A percentile compares a stretch with the other conserved stretches of the same genome.
Evolutionary conservation across 23 tunicate genomes (phyloP).

Genomic region (Ascidia mentula): DNA sequence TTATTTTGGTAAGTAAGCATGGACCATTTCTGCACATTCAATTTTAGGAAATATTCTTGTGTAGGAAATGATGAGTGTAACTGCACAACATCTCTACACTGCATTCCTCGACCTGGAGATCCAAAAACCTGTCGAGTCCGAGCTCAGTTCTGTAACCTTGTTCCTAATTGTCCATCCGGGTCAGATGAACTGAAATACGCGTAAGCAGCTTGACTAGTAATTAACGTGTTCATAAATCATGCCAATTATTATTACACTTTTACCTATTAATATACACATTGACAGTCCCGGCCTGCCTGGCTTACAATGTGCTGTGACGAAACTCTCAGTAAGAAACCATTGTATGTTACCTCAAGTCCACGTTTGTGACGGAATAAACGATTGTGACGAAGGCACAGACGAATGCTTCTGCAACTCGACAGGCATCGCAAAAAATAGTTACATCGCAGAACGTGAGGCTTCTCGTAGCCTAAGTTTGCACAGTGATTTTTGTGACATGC

Average conservation of each 20-base stretch:
- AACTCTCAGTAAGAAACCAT: slow-evolving; percentile 16
- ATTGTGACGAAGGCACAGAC: slow-evolving; percentile 72
- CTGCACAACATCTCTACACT: slow-evolving; percentile 47
- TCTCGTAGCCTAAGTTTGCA: too few species aligned
- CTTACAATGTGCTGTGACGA: slow-evolving; percentile 62
- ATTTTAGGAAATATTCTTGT: background rate
- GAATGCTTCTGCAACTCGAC: slow-evolving; percentile 68
- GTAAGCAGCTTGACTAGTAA: background rate
- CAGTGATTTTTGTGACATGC: too few species aligned
- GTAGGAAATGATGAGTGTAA: slow-evolving; percentile 70
- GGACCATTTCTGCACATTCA: background rate
- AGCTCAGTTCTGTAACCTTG: slow-evolving; percentile 52
- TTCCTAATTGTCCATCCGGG: slow-evolving; percentile 23
- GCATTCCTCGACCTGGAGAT: slow-evolving; percentile 5
- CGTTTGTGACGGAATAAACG: slow-evolving; percentile 78
- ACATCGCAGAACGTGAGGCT: background rate
- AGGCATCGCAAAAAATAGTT: background rate
- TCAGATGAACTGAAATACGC: slow-evolving; percentile 51
- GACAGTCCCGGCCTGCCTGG: slow-evolving; percentile 41
- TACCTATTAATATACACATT: background rate
- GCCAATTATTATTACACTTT: too few species aligned
- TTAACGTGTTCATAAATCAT: too few species aligned
- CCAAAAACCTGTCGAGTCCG: slow-evolving; percentile 10
- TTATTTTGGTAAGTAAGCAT: slow-evolving; percentile 40
- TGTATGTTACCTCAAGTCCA: slow-evolving; percentile 54